Conservation (phyloP, 2,797 vertebrate genomes). For the Coracias cyanogaster region DNA sequence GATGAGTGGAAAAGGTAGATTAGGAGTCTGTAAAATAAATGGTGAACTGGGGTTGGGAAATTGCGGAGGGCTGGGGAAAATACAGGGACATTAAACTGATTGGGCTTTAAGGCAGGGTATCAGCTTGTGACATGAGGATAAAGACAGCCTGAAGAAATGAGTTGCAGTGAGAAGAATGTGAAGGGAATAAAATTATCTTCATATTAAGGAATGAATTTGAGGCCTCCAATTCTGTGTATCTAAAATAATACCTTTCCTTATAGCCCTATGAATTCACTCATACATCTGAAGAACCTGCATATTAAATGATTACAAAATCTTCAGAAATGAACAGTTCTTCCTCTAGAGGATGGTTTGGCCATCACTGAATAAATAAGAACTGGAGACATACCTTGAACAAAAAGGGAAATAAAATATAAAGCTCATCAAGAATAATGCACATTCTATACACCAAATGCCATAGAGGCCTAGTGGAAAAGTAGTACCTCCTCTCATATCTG, state of each 20-base stretch:
- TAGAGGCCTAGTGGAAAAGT: background rate
- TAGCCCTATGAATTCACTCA: background rate
- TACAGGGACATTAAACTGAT: background rate
- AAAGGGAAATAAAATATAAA: background rate
- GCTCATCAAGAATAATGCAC: background rate
- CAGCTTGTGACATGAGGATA: background rate
- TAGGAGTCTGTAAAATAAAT: background rate
- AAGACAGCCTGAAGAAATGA: background rate
- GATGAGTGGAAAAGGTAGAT: background rate
- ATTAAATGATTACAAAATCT: background rate
- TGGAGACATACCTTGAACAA: background rate
- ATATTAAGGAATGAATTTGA: background rate
- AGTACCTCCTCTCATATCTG: background rate
- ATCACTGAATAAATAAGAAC: background rate
- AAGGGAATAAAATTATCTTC: background rate
- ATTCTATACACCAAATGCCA: background rate
- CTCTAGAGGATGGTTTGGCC: background rate
- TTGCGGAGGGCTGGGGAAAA: background rate
- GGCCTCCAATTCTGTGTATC: background rate
- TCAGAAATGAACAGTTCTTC: background rate
- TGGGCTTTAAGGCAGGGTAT: background rate
- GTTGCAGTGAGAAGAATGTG: background rate
- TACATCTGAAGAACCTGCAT: background rate
- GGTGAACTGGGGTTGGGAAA: background rate
- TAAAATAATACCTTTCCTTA: background rate